Percentiles rank a stretch among this genome's conserved stretches.
Evolutionary conservation across 2,888 invertebrate genomes (phyloP).

Genomic region (Xanthia togata): DNA sequence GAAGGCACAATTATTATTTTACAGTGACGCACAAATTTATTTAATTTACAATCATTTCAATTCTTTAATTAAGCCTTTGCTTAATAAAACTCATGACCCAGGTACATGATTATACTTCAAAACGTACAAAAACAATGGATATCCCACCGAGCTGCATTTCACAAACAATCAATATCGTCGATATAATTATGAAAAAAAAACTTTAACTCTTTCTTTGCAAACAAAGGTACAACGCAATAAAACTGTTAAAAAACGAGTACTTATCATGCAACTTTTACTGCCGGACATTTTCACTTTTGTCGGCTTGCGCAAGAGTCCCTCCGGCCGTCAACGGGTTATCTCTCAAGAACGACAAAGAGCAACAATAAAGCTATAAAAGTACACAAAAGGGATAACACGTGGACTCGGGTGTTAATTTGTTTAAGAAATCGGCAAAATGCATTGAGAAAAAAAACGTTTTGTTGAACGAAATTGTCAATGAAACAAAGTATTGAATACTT

Average conservation of each 20-base stretch:
- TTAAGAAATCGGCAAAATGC: slow-evolving; percentile 75
- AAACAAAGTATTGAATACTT: slow-evolving; percentile 59
- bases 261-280: slow-evolving; percentile 81
- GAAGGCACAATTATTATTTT: neutral
- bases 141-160: neutral
- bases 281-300: slow-evolving; percentile 87
- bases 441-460: slow-evolving; percentile 58
- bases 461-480: slow-evolving; percentile 67
- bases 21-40: neutral
- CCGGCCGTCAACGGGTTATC: slow-evolving; percentile 66
- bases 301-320: slow-evolving; percentile 81
- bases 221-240: slow-evolving; percentile 67
- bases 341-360: slow-evolving; percentile 70
- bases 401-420: slow-evolving; percentile 85
- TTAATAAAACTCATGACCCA: slow-evolving; percentile 7
- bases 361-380: slow-evolving; percentile 82
- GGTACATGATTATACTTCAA: neutral
- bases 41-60: neutral
- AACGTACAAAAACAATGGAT: neutral
- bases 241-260: slow-evolving; percentile 64
- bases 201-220: slow-evolving; percentile 69
- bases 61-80: neutral
- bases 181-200: slow-evolving; percentile 18
- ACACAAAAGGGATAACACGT: slow-evolving; percentile 87
- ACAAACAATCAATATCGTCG: neutral